Evolutionary conservation across 2,888 invertebrate genomes (phyloP).

Genomic region (Rhingia campestris): DNA sequence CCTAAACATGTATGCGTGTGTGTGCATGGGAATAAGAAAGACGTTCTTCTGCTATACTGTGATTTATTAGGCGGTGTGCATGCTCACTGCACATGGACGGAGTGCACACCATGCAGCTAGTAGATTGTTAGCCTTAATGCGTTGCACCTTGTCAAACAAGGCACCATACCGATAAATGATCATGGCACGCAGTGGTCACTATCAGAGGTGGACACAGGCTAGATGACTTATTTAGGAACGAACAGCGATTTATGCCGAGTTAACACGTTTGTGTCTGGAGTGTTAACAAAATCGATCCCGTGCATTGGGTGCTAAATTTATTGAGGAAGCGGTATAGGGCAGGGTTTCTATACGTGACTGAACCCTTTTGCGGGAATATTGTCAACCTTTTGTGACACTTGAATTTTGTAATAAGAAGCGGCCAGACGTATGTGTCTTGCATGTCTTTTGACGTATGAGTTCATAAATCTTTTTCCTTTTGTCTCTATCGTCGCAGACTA

Average conservation of each 20-base stretch:
- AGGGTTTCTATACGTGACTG: no score
- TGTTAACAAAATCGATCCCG: not conserved
- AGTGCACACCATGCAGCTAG: conserved; percentile 52
- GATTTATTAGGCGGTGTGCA: conserved; percentile 62
- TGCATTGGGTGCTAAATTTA: not conserved
- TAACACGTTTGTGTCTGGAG: conserved; percentile 14
- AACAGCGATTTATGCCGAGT: conserved; percentile 8
- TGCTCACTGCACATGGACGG: conserved; percentile 36
- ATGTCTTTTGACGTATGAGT: no score
- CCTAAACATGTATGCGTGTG: not conserved
- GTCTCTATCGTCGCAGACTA: no score
- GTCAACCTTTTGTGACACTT: no score
- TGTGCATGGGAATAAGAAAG: conserved; percentile 11
- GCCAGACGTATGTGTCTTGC: no score
- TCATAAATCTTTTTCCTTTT: no score
- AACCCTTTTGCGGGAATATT: no score
- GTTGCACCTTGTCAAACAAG: conserved; percentile 68
- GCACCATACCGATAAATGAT: conserved; percentile 57
- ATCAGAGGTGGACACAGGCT: conserved; percentile 15
- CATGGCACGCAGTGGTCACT: conserved; percentile 36
- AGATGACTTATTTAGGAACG: conserved; percentile 24
- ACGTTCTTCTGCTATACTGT: conserved; percentile 23
- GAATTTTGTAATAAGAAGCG: no score
- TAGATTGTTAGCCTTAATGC: conserved; percentile 53
- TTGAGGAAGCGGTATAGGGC: no score